Conservation (phyloP, 2,888 invertebrate genomes). For the Meganola albula region DNA sequence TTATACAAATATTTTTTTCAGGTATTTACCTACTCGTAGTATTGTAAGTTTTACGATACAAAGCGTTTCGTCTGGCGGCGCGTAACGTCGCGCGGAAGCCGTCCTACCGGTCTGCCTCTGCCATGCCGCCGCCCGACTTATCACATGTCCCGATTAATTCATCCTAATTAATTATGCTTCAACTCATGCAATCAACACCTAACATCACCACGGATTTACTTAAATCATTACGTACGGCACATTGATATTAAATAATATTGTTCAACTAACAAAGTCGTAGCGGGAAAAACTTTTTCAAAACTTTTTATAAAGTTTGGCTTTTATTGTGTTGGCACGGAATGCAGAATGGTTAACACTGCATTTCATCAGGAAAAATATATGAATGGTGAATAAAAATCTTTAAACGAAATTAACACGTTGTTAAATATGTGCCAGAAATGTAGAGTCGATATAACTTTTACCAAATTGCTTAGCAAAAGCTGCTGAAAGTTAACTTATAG, state of each 20-base stretch:
- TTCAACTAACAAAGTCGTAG: conserved; percentile 2
- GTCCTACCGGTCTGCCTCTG: conserved; percentile 48
- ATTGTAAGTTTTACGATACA: conserved; percentile 5
- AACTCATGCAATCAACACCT: conserved; percentile 1
- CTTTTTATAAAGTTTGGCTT: neutral
- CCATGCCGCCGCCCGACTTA: conserved; percentile 30
- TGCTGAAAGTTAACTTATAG: no score
- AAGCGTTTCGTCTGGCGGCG: conserved; percentile 19
- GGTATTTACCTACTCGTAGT: neutral
- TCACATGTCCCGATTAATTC: conserved; percentile 37
- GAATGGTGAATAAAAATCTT: no score
- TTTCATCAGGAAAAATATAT: no score
- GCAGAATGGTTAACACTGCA: no score
- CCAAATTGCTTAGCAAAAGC: no score
- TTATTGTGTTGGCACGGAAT: no score
- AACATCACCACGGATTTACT: conserved; percentile 2
- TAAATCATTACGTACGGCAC: neutral
- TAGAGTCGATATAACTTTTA: no score
- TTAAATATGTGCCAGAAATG: no score
- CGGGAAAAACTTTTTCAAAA: neutral
- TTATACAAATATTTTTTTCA: no score
- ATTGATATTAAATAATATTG: conserved; percentile 3
- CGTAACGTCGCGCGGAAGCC: conserved; percentile 40
- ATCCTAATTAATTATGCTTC: conserved; percentile 35
- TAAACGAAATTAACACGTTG: no score